Conservation (phyloP, 2,797 vertebrate species). For the Spinus pinus region DNA sequence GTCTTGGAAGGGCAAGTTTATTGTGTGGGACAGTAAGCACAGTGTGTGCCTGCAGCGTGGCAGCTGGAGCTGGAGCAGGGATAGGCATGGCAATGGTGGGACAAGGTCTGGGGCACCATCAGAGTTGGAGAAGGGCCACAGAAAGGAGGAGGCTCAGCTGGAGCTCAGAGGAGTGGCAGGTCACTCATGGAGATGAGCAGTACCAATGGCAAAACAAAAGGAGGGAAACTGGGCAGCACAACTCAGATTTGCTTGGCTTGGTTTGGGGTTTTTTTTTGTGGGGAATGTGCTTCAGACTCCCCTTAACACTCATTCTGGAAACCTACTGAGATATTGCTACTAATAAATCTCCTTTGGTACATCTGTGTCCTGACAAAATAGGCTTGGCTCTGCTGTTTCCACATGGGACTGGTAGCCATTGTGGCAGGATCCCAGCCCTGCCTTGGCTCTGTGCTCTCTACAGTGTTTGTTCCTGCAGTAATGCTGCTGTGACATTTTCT, state of each 20-base stretch:
- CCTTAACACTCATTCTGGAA: neutral
- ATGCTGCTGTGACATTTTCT: neutral
- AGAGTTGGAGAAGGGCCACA: neutral
- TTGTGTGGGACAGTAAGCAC: neutral
- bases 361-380: neutral
- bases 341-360: neutral
- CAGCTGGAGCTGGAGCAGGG: neutral
- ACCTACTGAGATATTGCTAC: neutral
- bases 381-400: neutral
- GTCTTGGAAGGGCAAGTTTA: neutral
- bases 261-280: neutral
- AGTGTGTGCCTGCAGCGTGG: neutral
- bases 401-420: accelerated
- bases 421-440: neutral
- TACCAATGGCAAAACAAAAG: neutral
- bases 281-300: neutral
- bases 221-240: accelerated
- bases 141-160: neutral
- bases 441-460: accelerated
- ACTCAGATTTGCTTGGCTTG: neutral
- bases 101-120: neutral
- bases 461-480: neutral
- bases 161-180: neutral
- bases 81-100: neutral
- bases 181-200: accelerated